Evolutionary conservation across 2,888 invertebrate genomes (phyloP).

Genomic region (Epinotia brunnichana): DNA sequence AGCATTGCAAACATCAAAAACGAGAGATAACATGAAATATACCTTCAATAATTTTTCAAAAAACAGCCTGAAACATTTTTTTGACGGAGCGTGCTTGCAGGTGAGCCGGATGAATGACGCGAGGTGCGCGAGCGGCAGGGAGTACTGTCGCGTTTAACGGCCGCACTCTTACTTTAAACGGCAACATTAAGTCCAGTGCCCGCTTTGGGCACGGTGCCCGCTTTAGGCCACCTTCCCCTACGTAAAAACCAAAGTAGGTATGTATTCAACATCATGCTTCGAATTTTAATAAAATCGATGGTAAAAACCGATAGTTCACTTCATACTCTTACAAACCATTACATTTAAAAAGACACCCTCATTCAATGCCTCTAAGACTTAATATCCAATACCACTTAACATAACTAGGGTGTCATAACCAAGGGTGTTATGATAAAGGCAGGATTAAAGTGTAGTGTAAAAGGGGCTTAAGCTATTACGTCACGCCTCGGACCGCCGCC

Average conservation of each 20-base stretch:
- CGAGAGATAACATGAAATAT: no score
- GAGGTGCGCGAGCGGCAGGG: no score
- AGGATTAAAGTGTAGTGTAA: slow-evolving; percentile 70
- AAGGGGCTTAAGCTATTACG: slow-evolving; percentile 77
- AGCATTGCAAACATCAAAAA: no score
- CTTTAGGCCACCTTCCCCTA: no score
- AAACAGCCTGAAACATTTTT: no score
- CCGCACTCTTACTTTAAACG: no score
- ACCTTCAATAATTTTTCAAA: no score
- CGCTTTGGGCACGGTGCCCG: no score
- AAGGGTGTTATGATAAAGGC: slow-evolving; percentile 71
- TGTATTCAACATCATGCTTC: neutral
- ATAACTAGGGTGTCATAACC: slow-evolving; percentile 61
- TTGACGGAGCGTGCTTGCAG: no score
- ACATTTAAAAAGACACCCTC: slow-evolving; percentile 52
- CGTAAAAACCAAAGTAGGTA: neutral
- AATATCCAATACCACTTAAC: slow-evolving; percentile 15
- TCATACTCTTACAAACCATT: slow-evolving; percentile 1
- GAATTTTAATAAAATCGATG: slow-evolving; percentile 31
- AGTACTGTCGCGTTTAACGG: no score
- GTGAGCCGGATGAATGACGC: no score
- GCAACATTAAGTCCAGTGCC: no score
- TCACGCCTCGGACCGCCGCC: slow-evolving; percentile 68
- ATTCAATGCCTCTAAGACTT: neutral
- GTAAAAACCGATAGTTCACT: slow-evolving; percentile 25